Base-by-base conservation (phyloP, 1,140 invertebrate species). In the Drosophila quadrilineata region DNA sequence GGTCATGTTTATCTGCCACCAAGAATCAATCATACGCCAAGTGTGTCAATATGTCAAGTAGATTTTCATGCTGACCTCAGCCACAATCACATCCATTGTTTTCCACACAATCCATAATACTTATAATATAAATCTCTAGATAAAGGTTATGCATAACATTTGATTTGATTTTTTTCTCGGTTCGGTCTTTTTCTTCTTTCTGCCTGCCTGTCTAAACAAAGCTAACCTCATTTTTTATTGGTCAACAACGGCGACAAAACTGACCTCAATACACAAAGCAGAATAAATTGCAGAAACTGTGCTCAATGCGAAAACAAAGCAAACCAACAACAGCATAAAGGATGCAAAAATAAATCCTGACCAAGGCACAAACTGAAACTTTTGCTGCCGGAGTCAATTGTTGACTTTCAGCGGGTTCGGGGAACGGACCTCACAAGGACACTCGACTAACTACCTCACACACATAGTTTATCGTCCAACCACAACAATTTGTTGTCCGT, bases 321-420 rank as follows among this genome's bases (percentile, higher is more conserved):
- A n/a, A n/a, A n/a, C n/a, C n/a, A n/a, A n/a, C n/a, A n/a, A n/a
- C n/a, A n/a, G n/a, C n/a, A n/a, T n/a, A n/a, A 65, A 56, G 68
- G 79, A 84, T 84, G 77, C 77, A 84, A 77, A n/a, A 85, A 84
- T 85, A 85, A 74, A 84, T 84, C 85, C 59, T 59, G 58, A 62
- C 69, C 52, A 69, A 52, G 40, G 26, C 40, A 21, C 22, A 21
- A 59, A 85, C 77, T 70, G 65, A 74, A n/a, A 22, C 41, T 12
- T 17, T 40, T 22, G 14, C 22, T 45, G 10, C 8, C 22, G 9
- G 41, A 45, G 41, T 45, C 35, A 46, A 57, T 14, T 41, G 40
- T n/a, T n/a, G n/a, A n/a, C n/a, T n/a, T n/a, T n/a, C n/a, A n/a
- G n/a, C n/a, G n/a, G n/a, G 24, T 3, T 16, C 35, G 45, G 56